These are phyloP conservation scores for Istiophorus platypterus DNA, from an alignment of 2,113 vertebrate species.

Conservation along the genomic window DNA sequence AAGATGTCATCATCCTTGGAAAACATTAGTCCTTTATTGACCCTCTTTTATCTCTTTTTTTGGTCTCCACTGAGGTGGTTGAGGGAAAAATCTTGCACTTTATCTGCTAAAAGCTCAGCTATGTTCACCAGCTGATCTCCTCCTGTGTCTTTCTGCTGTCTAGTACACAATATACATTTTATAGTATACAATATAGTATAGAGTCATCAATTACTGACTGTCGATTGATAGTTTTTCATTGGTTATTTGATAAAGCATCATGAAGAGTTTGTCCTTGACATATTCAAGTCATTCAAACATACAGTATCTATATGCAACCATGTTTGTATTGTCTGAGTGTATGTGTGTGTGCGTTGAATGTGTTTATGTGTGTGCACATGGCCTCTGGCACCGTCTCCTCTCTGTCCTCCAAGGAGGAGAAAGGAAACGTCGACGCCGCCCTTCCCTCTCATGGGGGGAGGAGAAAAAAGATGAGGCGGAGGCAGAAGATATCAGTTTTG, in stretches of 20 bases:
- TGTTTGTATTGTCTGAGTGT: background rate
- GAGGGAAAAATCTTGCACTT: too few relatives aligned
- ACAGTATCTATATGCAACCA: too few relatives aligned
- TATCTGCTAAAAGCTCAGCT: too few relatives aligned
- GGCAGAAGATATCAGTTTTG: conserved; percentile 57
- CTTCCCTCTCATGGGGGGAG: background rate
- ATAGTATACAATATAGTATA: background rate
- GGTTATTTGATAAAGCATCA: background rate
- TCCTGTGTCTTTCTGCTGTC: background rate
- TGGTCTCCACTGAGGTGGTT: too few relatives aligned
- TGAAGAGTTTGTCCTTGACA: conserved; percentile 21
- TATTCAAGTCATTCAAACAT: conserved; percentile 3
- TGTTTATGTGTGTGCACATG: background rate
- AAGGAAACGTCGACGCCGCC: conserved; percentile 8
- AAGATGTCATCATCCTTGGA: background rate
- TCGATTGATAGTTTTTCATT: background rate
- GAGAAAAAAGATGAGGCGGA: conserved; percentile 35
- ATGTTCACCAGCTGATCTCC: background rate
- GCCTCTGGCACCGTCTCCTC: conserved; percentile 66
- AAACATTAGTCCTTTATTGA: too few relatives aligned
- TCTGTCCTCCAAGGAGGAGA: conserved; percentile 65
- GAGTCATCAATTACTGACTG: background rate
- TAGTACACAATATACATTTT: background rate
- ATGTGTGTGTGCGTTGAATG: background rate
- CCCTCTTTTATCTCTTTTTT: too few relatives aligned